Base-by-base conservation (phyloP, 2,113 vertebrate genomes). In the Gymnogyps californianus region DNA sequence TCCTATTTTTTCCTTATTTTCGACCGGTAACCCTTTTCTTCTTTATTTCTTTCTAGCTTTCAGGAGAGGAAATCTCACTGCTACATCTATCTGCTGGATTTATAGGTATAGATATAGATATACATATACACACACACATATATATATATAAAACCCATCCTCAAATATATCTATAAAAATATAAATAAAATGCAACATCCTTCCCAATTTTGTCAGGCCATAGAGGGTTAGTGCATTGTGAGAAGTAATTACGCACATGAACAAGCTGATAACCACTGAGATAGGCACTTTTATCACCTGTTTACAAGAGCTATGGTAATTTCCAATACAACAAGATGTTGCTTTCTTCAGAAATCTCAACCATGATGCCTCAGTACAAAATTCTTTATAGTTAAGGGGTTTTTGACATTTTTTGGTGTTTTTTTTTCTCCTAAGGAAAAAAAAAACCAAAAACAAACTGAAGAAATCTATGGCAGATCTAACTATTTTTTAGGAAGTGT, bases 161-260 rank as follows among this genome's bases (percentile, higher is more conserved):
- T 86, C 55, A 85, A 76, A 83, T 47, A 57, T 29, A 51, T 76
- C 46, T 47, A 10, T 59, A n/a, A 94, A 93, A 77, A 65, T 46
- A 76, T 13, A 79, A 84, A 82, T 55, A 92, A 91, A 94, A 87
- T 90, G 13, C 25, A 65, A 79, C 34, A 65, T 62, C n/a, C 16
- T 89, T 91, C 62, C 16, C 3, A 49, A n/a, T 83, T 97, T 96
- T 87, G 19, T 66, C 32, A 59, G 32, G 17, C 42, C 70, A 64
- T 31, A 40, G 67, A 97, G 96, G 89, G 95, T 94, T 98, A 98
- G 95, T 97, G 90, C 93, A 96, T 91, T 97, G 85, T 98, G 97
- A 98, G 96, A 98, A 98, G 97, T 96, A 98, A 98, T 98, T 97
- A 98, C 64, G 61, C 96, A 98, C 91, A 97, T 97, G 96, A 98